Evolutionary conservation across 1,140 invertebrate genomes (phyloP), one percentile per base, ranked within the genome.

Genomic region (Bombus picipes): DNA sequence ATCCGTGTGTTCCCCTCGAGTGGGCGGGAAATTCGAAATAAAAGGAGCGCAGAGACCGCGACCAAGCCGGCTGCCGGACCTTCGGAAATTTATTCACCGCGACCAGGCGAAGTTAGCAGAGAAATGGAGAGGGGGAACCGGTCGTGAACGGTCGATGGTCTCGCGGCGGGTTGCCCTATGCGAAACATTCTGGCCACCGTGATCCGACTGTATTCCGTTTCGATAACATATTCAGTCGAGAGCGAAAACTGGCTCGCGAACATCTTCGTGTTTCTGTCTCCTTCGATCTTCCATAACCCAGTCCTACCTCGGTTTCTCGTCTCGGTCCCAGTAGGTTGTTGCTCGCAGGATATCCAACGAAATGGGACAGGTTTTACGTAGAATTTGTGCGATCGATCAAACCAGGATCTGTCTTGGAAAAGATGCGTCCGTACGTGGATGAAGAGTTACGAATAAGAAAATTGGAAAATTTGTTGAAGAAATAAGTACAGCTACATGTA

Each of bases 21-120:
- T 68, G 88, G 81, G 87, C 89, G 88, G 85, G 81, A 92, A 92
- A 92, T 90, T 88, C 75, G 86, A 89, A 89, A 91, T 91, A 92
- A 93, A 91, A 89, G 87, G 85, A 85, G 43, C n/a, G 74, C 79
- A 79, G 87, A 79, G 86, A 85, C 88, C 88, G 85, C 74, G 72
- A 39, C 32, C 59, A 41, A 47, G 25, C 12, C 25, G 65, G 32
- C 18, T 13, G 76, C 47, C 28, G 77, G 84, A 83, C 86, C 88
- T 82, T 86, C 47, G 83, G 39, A 91, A 92, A 92, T 92, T 91
- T 92, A 90, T 92, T 90, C 91, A 90, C 91, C 89, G 77, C 89
- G 77, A 73, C 82, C 85, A 43, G 81, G 65, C 71, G 87, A 88
- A 88, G 87, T 89, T 89, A 85, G 85, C 83, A 66, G 43, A 57